phyloP scores from a whole-genome alignment of 2,113 vertebrate genomes.

The Engraulis encrasicolus region DNA sequence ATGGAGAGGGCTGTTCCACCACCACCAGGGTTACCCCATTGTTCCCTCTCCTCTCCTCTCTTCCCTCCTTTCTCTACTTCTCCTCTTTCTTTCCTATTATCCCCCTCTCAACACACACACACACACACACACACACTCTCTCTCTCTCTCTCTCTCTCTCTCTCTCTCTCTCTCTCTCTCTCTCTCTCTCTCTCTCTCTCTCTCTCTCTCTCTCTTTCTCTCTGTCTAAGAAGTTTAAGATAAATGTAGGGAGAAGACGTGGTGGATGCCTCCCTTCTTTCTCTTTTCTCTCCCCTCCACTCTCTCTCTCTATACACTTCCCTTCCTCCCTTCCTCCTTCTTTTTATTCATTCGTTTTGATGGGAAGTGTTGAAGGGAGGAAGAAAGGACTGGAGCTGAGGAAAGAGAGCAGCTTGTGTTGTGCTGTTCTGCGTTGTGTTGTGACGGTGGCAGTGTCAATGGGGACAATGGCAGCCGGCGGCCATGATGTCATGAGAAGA shows the following conservation, averaged over 20 bases:
- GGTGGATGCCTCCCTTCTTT: no score
- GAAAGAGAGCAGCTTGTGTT: background rate
- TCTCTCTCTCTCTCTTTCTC: no score
- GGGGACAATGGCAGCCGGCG: no score
- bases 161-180: background rate
- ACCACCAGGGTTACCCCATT: constrained; percentile 41
- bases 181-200: no score
- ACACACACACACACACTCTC: background rate
- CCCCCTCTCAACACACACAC: background rate
- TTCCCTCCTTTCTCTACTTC: background rate
- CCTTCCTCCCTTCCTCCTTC: no score
- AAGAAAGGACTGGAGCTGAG: background rate
- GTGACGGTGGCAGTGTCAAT: background rate
- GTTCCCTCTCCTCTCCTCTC: constrained; percentile 24
- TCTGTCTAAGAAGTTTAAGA: no score
- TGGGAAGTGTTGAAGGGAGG: background rate
- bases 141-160: background rate
- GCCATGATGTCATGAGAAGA: no score
- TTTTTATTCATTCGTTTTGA: no score
- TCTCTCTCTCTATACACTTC: no score
- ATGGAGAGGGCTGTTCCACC: constrained; percentile 41
- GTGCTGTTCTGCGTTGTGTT: no score
- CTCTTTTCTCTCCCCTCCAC: no score
- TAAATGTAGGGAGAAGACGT: no score
- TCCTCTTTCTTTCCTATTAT: background rate